These are phyloP conservation scores for Pegoplata infirma DNA, from an alignment of 2,888 invertebrate genomes.

Conservation along the genomic window DNA sequence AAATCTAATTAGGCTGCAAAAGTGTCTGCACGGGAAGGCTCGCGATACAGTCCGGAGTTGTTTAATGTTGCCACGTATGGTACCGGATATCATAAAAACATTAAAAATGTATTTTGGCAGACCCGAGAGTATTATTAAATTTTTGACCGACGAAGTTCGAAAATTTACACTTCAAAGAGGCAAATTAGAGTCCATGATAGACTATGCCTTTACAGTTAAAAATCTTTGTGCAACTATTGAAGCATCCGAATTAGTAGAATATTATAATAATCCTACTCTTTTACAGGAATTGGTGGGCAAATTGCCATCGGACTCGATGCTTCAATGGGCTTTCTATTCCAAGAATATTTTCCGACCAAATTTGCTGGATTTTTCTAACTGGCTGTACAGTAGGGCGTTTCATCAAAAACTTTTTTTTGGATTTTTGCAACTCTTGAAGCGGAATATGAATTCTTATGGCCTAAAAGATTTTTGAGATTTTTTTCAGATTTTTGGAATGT, in stretches of 20 bases:
- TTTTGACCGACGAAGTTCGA: background rate
- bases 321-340: conserved; percentile 26
- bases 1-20: no score
- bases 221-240: no score
- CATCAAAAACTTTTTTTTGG: no score
- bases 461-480: no score
- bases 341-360: conserved; percentile 9
- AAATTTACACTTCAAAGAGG: conserved; percentile 9
- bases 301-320: conserved; percentile 11
- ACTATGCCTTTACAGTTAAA: no score
- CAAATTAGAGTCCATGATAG: conserved; percentile 2
- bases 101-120: conserved; percentile 36
- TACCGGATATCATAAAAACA: conserved; percentile 31
- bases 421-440: no score
- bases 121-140: background rate
- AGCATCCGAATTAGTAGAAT: background rate
- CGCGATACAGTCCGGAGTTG: conserved; percentile 17
- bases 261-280: conserved; percentile 17
- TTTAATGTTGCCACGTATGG: conserved; percentile 25
- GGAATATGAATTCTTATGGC: no score
- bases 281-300: conserved; percentile 23
- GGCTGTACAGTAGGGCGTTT: no score
- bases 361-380: conserved; percentile 21
- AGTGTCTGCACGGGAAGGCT: background rate
- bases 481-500: no score